phyloP scores from a whole-genome alignment of 2,113 vertebrate species.

The Podilymbus podiceps region DNA sequence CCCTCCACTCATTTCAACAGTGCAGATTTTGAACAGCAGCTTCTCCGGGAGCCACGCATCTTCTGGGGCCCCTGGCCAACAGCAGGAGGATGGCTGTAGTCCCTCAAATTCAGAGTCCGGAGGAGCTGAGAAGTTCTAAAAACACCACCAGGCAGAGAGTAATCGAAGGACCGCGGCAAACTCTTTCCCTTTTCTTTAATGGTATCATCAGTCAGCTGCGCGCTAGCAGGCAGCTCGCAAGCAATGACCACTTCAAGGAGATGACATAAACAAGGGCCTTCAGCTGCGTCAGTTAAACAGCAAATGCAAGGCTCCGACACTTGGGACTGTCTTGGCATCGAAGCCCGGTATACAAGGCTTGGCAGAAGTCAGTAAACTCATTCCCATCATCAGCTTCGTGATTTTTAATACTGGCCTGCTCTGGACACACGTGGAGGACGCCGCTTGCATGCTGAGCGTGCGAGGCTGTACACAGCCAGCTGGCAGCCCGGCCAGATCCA shows the following conservation, averaged over 20 bases:
- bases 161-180: background rate
- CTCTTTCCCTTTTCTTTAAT: background rate
- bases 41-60: background rate
- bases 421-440: background rate
- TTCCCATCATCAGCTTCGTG: background rate
- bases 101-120: background rate
- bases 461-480: slow-evolving; percentile 24
- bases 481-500: slow-evolving; percentile 52
- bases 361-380: slow-evolving; percentile 23
- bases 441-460: background rate
- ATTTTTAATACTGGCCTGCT: slow-evolving; percentile 23
- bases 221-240: background rate
- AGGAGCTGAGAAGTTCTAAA: background rate
- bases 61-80: background rate
- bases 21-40: background rate
- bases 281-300: background rate
- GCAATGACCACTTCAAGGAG: background rate
- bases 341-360: background rate
- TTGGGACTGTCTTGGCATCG: background rate
- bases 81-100: background rate
- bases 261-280: background rate
- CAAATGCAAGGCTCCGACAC: background rate
- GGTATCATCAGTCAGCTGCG: background rate
- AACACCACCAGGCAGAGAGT: background rate
- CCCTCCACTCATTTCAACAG: background rate